Evolutionary conservation across 2,797 vertebrate species (phyloP).

Genomic region (Sebastes umbrosus): DNA sequence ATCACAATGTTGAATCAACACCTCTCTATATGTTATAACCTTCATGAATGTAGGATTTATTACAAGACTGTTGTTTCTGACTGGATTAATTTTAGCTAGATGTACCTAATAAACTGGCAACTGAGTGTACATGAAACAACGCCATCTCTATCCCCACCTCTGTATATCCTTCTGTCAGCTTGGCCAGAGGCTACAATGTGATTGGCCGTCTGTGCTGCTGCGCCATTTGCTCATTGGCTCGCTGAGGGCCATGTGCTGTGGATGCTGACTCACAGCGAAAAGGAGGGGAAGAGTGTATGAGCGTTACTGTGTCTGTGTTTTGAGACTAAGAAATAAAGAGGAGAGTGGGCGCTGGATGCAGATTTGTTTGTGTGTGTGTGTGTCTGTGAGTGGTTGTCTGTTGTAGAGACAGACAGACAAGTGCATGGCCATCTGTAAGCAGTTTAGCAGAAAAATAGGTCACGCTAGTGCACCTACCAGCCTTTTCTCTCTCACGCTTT

Average conservation of each 20-base stretch:
- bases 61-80: neutral
- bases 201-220: slow-evolving; percentile 52
- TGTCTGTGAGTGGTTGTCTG: slow-evolving; percentile 53
- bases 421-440: slow-evolving; percentile 50
- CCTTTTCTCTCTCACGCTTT: slow-evolving; percentile 13
- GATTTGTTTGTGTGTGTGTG: slow-evolving; percentile 59
- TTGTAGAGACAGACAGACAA: slow-evolving; percentile 48
- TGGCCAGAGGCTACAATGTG: slow-evolving; percentile 28
- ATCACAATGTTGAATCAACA: neutral
- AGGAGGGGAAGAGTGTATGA: slow-evolving; percentile 34
- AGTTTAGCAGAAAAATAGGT: slow-evolving; percentile 64
- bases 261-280: slow-evolving; percentile 67
- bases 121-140: neutral
- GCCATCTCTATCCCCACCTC: slow-evolving; percentile 8
- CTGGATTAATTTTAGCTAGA: neutral
- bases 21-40: neutral
- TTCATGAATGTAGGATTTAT: neutral
- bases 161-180: slow-evolving; percentile 28
- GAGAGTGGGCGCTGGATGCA: slow-evolving; percentile 55
- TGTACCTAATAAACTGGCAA: neutral
- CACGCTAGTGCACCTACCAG: slow-evolving; percentile 46
- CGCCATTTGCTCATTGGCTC: slow-evolving; percentile 58
- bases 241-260: slow-evolving; percentile 45
- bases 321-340: slow-evolving; percentile 54
- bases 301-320: slow-evolving; percentile 54